Evolutionary conservation across 1,140 invertebrate genomes (phyloP).

Genomic region (Bombus waltoni): DNA sequence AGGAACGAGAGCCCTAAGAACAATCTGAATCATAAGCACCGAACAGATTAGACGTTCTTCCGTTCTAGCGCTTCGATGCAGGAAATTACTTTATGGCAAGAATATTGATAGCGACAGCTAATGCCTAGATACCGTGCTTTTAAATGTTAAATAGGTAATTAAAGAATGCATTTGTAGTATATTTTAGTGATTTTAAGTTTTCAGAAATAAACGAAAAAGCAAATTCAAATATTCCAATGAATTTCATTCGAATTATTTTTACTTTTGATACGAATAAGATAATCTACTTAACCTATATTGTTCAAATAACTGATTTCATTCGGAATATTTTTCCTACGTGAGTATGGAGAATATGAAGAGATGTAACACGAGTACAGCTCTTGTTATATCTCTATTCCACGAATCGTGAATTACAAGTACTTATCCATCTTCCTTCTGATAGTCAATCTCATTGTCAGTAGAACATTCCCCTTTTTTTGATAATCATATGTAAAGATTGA

Average conservation of each 20-base stretch:
- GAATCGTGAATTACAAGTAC: not conserved
- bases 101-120: too few species aligned
- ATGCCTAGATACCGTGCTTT: too few species aligned
- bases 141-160: too few species aligned
- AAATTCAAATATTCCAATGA: not conserved
- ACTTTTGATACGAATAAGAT: not conserved
- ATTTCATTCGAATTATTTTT: not conserved
- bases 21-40: not conserved
- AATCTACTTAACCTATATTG: not conserved
- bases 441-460: not conserved
- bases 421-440: not conserved
- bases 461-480: not conserved
- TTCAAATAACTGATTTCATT: not conserved
- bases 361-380: not conserved
- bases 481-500: not conserved
- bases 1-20: not conserved
- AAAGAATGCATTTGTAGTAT: too few species aligned
- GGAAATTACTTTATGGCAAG: too few species aligned
- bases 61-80: not conserved
- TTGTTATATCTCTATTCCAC: not conserved
- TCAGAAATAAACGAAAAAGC: not conserved
- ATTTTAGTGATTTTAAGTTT: not conserved
- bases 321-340: not conserved
- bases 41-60: not conserved
- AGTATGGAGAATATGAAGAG: not conserved